Percentiles rank a stretch among this genome's conserved stretches.
phyloP scores from a whole-genome alignment of 2,113 vertebrate species.

The Channa maculata region DNA sequence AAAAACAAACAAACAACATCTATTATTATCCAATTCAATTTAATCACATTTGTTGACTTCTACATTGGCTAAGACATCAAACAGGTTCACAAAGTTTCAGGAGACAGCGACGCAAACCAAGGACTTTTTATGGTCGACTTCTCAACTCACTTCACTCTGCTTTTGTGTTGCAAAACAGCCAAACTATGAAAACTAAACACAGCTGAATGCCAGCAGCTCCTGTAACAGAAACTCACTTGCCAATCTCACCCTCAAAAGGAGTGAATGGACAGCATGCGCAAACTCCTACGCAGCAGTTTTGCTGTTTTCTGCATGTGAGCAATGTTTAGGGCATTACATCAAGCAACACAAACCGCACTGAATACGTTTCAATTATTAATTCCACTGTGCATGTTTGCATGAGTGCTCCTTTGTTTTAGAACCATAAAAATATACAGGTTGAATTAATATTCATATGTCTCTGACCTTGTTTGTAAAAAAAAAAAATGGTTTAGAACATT shows the following conservation, averaged over 20 bases:
- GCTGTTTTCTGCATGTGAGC: conserved; percentile 55
- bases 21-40: too few species aligned
- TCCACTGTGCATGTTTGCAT: conserved; percentile 5
- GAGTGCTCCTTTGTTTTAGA: conserved; percentile 8
- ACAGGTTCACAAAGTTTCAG: background rate
- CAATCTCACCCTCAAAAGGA: conserved; percentile 33
- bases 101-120: conserved; percentile 5
- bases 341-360: conserved; percentile 29
- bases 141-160: too few species aligned
- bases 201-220: conserved; percentile 35
- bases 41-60: background rate
- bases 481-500: background rate
- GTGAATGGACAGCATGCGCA: conserved; percentile 34
- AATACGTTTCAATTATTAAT: conserved; percentile 20
- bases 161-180: conserved; percentile 15
- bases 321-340: conserved; percentile 23
- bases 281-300: conserved; percentile 78
- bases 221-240: conserved; percentile 39
- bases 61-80: background rate
- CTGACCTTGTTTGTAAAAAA: conserved; percentile 29
- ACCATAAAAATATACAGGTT: background rate
- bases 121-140: conserved; percentile 14
- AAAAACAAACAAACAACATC: background rate
- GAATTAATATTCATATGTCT: conserved; percentile 24
- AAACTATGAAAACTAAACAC: conserved; percentile 25